Conservation (phyloP, 2,888 invertebrate genomes). For the Lasioglossum zephyrum region DNA sequence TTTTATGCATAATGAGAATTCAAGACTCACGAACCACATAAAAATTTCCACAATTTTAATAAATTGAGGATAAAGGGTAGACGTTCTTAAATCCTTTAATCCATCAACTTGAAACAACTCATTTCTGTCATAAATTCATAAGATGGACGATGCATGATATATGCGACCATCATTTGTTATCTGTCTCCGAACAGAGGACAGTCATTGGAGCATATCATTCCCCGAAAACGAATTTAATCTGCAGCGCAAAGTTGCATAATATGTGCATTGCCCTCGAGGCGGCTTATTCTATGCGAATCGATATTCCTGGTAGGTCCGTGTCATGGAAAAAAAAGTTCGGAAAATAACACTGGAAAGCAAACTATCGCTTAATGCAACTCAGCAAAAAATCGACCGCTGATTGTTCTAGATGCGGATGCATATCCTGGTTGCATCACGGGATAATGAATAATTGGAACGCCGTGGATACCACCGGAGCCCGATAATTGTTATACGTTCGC, state of each 20-base stretch:
- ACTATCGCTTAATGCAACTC: conserved; percentile 15
- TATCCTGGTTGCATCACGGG: conserved; percentile 27
- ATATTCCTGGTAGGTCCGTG: conserved; percentile 3
- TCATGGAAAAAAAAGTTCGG: not conserved
- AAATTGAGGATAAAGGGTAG: not conserved
- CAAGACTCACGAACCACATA: not conserved
- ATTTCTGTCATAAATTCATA: not conserved
- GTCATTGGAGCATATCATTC: not conserved
- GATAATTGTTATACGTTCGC: conserved; percentile 58
- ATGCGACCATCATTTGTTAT: not conserved
- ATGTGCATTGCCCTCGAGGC: not conserved
- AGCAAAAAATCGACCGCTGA: conserved; percentile 27
- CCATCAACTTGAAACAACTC: not conserved
- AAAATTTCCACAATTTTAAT: not conserved
- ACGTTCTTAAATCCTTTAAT: not conserved
- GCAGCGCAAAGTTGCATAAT: not conserved
- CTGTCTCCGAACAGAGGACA: not conserved
- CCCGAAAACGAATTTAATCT: conserved; percentile 6
- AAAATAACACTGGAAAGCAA: conserved; percentile 29
- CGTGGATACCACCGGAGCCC: conserved; percentile 40
- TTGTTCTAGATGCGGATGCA: conserved; percentile 30
- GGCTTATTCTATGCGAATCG: conserved; percentile 15
- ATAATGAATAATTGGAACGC: conserved; percentile 55
- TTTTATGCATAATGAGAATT: no score
- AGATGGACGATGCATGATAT: not conserved